These are phyloP conservation scores for Pantala flavescens DNA, from an alignment of 1,140 invertebrate genomes.

Conservation along the genomic window DNA sequence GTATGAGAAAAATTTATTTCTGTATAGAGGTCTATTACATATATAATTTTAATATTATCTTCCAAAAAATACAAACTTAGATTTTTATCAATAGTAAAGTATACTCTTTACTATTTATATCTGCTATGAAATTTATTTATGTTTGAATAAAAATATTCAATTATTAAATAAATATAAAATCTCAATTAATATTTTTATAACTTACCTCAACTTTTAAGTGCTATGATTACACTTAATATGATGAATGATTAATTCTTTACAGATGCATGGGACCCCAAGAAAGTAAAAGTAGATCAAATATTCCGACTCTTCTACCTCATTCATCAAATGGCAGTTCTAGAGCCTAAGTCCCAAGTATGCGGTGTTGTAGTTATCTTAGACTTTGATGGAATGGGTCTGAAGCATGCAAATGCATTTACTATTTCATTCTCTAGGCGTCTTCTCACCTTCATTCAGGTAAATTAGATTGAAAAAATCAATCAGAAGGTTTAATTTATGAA, in stretches of 20 bases:
- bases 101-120: no score
- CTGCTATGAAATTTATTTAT: no score
- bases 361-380: conserved; percentile 72
- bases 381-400: conserved; percentile 61
- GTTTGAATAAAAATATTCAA: no score
- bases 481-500: background rate
- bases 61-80: no score
- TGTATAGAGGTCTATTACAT: no score
- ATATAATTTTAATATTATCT: no score
- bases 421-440: conserved; percentile 61
- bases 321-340: conserved; percentile 58
- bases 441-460: conserved; percentile 60
- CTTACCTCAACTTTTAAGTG: no score
- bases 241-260: conserved; percentile 19
- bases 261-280: conserved; percentile 61
- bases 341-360: conserved; percentile 48
- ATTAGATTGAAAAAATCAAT: background rate
- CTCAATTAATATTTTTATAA: no score
- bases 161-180: no score
- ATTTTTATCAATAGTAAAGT: no score
- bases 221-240: no score
- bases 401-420: conserved; percentile 54
- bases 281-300: conserved; percentile 56
- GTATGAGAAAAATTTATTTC: no score
- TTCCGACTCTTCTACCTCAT: conserved; percentile 68